These are phyloP conservation scores for Corythaeola cristata DNA, from an alignment of 2,113 vertebrate genomes.

Conservation along the genomic window DNA sequence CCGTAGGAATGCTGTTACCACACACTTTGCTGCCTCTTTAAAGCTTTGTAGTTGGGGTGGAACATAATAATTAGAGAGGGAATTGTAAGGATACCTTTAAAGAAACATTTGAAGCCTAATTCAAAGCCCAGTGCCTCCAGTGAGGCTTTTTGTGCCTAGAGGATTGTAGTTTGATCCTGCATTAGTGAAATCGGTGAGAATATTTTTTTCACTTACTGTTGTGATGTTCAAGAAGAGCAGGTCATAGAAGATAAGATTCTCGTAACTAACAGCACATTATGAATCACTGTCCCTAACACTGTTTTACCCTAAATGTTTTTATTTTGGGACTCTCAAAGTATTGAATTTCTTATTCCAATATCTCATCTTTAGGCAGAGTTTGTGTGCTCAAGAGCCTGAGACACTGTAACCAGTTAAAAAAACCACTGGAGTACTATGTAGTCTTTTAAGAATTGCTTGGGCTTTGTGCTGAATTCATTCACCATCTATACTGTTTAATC, in stretches of 20 bases:
- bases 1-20: slow-evolving; percentile 34
- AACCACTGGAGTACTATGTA: neutral
- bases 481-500: neutral
- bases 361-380: neutral
- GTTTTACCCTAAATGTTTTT: neutral
- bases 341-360: neutral
- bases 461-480: neutral
- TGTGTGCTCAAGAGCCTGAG: neutral
- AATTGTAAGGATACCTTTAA: neutral
- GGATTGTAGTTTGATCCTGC: neutral
- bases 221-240: neutral
- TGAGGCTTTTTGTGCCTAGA: neutral
- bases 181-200: neutral
- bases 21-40: slow-evolving; percentile 11
- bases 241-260: neutral
- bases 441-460: neutral
- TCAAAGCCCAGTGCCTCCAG: neutral
- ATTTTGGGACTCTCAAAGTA: neutral
- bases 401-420: neutral
- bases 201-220: neutral
- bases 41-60: slow-evolving; percentile 32
- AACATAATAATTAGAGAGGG: neutral
- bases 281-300: neutral
- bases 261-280: neutral
- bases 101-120: neutral